Conservation (phyloP, 2,888 invertebrate species). For the Phania funesta region DNA sequence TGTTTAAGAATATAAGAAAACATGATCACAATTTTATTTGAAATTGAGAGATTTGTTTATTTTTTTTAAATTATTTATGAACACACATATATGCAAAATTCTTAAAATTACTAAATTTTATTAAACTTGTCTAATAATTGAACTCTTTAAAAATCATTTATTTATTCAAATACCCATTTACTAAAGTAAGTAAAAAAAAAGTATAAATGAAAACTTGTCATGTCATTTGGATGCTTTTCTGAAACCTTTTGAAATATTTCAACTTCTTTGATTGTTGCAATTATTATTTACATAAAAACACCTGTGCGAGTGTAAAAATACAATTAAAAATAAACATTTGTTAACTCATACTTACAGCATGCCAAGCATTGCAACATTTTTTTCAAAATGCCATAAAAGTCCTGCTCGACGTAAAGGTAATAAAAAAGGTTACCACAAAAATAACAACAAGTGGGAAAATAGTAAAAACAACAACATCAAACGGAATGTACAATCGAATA, state of each 20-base stretch:
- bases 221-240: not conserved
- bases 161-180: too few species aligned
- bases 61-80: too few species aligned
- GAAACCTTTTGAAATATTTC: not conserved
- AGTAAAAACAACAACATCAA: slow-evolving; percentile 34
- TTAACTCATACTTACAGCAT: slow-evolving; percentile 5
- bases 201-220: not conserved
- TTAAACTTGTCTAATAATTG: too few species aligned
- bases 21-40: too few species aligned
- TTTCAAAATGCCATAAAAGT: slow-evolving; percentile 31
- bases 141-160: too few species aligned
- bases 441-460: slow-evolving; percentile 20
- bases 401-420: slow-evolving; percentile 13
- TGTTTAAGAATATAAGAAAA: too few species aligned
- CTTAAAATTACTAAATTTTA: too few species aligned
- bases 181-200: too few species aligned
- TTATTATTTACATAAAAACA: not conserved
- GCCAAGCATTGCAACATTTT: slow-evolving; percentile 6
- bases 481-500: not conserved
- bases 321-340: slow-evolving; percentile 53
- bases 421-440: slow-evolving; percentile 50
- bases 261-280: not conserved
- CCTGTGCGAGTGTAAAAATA: not conserved
- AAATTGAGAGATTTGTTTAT: too few species aligned
- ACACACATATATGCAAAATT: too few species aligned